phyloP scores from a whole-genome alignment of 2,113 vertebrate genomes.

The Osmerus mordax region DNA sequence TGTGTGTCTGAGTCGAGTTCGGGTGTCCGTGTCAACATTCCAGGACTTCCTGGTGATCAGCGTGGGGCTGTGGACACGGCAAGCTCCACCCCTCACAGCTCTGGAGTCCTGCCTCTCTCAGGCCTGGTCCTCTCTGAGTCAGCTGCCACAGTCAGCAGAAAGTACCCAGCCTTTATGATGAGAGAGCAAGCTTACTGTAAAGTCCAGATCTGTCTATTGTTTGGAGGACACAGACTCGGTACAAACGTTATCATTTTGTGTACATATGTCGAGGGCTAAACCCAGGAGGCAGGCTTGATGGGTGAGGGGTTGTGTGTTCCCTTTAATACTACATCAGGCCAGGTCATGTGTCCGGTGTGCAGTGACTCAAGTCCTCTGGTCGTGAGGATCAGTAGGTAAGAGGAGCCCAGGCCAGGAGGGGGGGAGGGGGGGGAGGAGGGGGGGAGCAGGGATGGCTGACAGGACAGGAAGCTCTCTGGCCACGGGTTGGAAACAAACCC shows the following conservation, averaged over 20 bases:
- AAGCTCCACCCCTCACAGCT: not conserved
- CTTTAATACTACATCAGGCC: no score
- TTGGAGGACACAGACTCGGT: not conserved
- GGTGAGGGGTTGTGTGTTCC: no score
- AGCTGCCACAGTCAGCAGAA: not conserved
- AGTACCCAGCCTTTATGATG: not conserved
- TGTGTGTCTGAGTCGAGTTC: slow-evolving; percentile 26
- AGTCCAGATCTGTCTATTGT: no score
- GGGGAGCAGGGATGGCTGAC: not conserved
- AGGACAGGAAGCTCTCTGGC: slow-evolving; percentile 1
- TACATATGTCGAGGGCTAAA: not conserved
- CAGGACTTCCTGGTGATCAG: slow-evolving; percentile 21
- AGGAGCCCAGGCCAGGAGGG: not conserved
- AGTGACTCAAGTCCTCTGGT: not conserved
- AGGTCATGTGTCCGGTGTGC: not conserved
- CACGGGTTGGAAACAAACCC: not conserved
- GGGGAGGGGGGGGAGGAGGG: not conserved
- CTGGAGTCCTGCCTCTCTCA: slow-evolving; percentile 11
- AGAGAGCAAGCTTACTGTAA: no score
- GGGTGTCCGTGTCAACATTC: slow-evolving; percentile 27
- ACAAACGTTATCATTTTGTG: not conserved
- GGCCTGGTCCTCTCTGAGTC: no score
- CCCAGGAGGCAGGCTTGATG: not conserved
- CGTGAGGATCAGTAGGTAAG: not conserved
- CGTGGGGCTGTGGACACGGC: slow-evolving; percentile 6